phyloP scores from a whole-genome alignment of 2,113 vertebrate species.

The Rhea americana region DNA sequence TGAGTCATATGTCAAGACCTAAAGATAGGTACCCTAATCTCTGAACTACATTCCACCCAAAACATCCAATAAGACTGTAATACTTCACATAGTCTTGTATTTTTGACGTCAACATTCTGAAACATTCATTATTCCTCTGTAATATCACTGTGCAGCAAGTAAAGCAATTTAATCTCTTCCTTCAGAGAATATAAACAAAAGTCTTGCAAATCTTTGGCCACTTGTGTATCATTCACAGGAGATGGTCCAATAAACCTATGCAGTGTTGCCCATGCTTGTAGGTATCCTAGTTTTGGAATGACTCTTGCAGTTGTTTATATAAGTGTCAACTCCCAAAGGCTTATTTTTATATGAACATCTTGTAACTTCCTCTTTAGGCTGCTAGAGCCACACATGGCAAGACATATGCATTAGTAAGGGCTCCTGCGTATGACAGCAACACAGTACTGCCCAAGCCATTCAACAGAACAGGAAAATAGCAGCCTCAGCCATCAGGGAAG shows the following conservation, averaged over 20 bases:
- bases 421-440: background rate
- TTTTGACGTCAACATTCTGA: background rate
- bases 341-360: background rate
- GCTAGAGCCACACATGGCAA: background rate
- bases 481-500: background rate
- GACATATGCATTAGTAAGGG: fast-evolving
- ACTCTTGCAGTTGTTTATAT: background rate
- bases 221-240: too few relatives aligned
- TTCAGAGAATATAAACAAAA: background rate
- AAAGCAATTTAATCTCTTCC: background rate
- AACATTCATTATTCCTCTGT: background rate
- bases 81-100: background rate
- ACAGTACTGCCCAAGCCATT: background rate
- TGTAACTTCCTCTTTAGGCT: background rate
- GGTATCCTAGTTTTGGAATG: background rate
- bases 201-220: background rate
- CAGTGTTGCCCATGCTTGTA: background rate
- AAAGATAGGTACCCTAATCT: background rate
- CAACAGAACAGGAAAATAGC: background rate
- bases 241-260: background rate
- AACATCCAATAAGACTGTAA: background rate
- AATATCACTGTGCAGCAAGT: background rate
- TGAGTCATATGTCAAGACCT: background rate
- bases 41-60: background rate
- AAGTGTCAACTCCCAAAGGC: background rate